A percentile compares a stretch with the other conserved stretches of the same genome.
These are phyloP conservation scores for Camptogramma bilineatum DNA, from an alignment of 2,888 invertebrate genomes.

Conservation along the genomic window DNA sequence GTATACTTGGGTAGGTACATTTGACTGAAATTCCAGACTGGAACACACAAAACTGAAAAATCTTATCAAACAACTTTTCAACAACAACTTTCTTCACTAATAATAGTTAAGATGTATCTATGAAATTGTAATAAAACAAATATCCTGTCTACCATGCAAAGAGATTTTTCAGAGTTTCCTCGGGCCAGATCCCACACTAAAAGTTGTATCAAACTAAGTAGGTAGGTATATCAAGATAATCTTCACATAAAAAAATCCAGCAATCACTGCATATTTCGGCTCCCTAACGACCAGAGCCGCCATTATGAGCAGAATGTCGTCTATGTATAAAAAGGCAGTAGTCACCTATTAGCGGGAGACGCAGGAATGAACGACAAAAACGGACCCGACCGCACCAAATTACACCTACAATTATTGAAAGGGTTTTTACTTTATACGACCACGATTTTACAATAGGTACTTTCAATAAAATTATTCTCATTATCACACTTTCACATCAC, in stretches of 20 bases:
- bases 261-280: conserved; percentile 25
- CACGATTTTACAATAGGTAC: background rate
- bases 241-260: conserved; percentile 5
- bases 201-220: background rate
- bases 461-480: too few relatives aligned
- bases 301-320: conserved; percentile 64
- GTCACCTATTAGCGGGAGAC: conserved; percentile 58
- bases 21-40: too few relatives aligned
- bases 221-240: conserved; percentile 1
- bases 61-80: too few relatives aligned
- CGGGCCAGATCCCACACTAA: background rate
- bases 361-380: conserved; percentile 63
- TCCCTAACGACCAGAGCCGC: conserved; percentile 30
- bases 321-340: conserved; percentile 62
- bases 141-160: too few relatives aligned
- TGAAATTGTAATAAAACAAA: too few relatives aligned
- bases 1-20: too few relatives aligned
- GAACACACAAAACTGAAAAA: too few relatives aligned
- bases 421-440: conserved; percentile 44
- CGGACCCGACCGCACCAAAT: conserved; percentile 60
- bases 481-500: too few relatives aligned
- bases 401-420: conserved; percentile 56
- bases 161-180: too few relatives aligned
- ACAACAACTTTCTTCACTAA: too few relatives aligned
- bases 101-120: too few relatives aligned